phyloP scores from a whole-genome alignment of 2,888 invertebrate genomes.

The Dendrolimus houi region DNA sequence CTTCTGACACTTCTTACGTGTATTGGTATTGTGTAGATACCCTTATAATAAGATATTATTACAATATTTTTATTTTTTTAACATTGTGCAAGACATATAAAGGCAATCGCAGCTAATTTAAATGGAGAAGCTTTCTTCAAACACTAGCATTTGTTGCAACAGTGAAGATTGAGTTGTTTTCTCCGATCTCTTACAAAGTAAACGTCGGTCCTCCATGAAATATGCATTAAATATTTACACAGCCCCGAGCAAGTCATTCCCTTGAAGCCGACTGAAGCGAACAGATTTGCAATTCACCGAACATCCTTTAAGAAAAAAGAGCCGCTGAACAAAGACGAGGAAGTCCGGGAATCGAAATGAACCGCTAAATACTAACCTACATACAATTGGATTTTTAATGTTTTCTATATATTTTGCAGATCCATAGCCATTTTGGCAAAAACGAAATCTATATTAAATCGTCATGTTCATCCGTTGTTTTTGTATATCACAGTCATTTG shows the following conservation, averaged over 20 bases:
- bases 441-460: too few species aligned
- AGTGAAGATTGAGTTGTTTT: conserved; percentile 44
- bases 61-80: too few species aligned
- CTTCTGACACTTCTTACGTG: too few species aligned
- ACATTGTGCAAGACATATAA: not conserved
- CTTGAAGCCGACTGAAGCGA: conserved; percentile 63
- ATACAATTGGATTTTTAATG: conserved; percentile 8
- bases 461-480: too few species aligned
- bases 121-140: conserved; percentile 9
- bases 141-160: conserved; percentile 13
- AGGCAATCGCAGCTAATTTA: conserved; percentile 2
- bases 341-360: conserved; percentile 52
- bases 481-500: too few species aligned
- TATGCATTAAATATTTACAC: conserved; percentile 74
- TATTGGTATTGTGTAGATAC: too few species aligned
- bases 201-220: conserved; percentile 63
- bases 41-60: too few species aligned
- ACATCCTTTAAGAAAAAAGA: conserved; percentile 64
- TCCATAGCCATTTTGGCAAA: too few species aligned
- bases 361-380: conserved; percentile 48
- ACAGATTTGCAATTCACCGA: conserved; percentile 71
- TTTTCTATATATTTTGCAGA: too few species aligned
- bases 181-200: conserved; percentile 61
- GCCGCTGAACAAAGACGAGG: conserved; percentile 48
- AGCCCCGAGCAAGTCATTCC: conserved; percentile 53